phyloP scores from a whole-genome alignment of 2,113 vertebrate species.

The Mohoua ochrocephala region DNA sequence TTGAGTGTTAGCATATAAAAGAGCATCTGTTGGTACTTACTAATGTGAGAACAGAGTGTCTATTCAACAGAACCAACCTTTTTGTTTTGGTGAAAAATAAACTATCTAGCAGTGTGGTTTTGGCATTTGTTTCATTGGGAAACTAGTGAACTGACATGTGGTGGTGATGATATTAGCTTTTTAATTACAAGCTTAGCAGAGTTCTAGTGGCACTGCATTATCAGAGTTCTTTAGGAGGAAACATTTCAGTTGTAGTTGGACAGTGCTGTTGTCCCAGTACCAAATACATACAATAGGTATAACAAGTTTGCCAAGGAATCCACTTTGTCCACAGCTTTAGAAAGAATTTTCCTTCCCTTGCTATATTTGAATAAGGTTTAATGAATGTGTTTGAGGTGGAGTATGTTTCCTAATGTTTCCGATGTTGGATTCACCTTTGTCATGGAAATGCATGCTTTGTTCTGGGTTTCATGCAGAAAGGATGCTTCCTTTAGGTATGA shows the following conservation, averaged over 20 bases:
- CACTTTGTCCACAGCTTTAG: neutral
- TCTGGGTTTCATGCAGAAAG: neutral
- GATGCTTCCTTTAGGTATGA: neutral
- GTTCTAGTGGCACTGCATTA: neutral
- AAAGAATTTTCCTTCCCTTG: neutral
- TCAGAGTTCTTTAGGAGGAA: neutral
- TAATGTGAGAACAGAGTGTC: neutral
- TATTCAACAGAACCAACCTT: neutral
- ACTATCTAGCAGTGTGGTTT: neutral
- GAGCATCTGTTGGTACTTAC: neutral
- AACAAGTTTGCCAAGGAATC: constrained; percentile 8
- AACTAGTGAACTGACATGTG: neutral
- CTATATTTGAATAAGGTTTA: neutral
- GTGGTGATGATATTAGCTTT: neutral
- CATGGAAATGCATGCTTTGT: constrained; percentile 41
- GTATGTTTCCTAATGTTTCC: neutral
- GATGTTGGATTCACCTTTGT: neutral
- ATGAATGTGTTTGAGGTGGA: neutral
- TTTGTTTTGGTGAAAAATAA: constrained; percentile 13
- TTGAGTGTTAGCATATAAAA: neutral
- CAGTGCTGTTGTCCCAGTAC: neutral
- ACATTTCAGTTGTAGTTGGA: neutral
- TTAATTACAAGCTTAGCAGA: neutral
- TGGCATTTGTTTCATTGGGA: neutral
- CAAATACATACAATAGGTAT: neutral